Evolutionary conservation across 2,113 vertebrate genomes (phyloP).

Genomic region (Bettongia penicillata): DNA sequence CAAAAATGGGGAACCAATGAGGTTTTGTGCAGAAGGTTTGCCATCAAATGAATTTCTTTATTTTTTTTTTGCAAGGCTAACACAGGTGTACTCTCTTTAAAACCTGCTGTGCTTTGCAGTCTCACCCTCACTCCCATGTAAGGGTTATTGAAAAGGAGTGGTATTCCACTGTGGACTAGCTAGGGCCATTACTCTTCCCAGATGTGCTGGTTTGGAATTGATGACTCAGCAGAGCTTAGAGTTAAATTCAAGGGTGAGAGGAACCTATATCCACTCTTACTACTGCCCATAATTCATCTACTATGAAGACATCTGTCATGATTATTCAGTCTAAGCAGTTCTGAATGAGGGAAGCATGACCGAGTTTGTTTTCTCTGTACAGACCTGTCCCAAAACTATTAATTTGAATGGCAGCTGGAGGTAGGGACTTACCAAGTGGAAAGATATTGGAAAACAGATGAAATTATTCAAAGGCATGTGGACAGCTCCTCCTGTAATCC

Average conservation of each 20-base stretch:
- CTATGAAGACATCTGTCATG: slow-evolving; percentile 47
- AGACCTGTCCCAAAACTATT: slow-evolving; percentile 35
- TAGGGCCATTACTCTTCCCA: not conserved
- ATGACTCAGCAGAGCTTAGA: slow-evolving; percentile 23
- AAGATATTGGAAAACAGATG: slow-evolving; percentile 28
- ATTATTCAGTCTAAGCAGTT: slow-evolving; percentile 47
- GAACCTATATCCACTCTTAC: not conserved
- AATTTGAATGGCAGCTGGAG: slow-evolving; percentile 42
- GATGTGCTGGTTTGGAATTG: not conserved
- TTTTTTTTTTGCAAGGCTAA: not conserved
- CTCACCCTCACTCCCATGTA: not conserved
- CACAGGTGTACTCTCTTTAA: not conserved
- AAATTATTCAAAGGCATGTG: slow-evolving; percentile 26
- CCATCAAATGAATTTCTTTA: not conserved
- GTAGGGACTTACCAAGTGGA: slow-evolving; percentile 36
- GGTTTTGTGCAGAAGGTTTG: not conserved
- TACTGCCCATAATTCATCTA: slow-evolving; percentile 28
- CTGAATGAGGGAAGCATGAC: slow-evolving; percentile 23
- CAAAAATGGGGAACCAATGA: not conserved
- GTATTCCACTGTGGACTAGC: not conserved
- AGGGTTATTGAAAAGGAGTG: not conserved
- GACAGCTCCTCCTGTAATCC: not conserved
- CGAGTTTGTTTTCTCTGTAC: slow-evolving; percentile 39
- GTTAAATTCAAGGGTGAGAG: slow-evolving; percentile 23
- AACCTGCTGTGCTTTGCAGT: fast-evolving